Evolutionary conservation across 2,888 invertebrate genomes (phyloP).

Genomic region (Mesorhabditis sp.): DNA sequence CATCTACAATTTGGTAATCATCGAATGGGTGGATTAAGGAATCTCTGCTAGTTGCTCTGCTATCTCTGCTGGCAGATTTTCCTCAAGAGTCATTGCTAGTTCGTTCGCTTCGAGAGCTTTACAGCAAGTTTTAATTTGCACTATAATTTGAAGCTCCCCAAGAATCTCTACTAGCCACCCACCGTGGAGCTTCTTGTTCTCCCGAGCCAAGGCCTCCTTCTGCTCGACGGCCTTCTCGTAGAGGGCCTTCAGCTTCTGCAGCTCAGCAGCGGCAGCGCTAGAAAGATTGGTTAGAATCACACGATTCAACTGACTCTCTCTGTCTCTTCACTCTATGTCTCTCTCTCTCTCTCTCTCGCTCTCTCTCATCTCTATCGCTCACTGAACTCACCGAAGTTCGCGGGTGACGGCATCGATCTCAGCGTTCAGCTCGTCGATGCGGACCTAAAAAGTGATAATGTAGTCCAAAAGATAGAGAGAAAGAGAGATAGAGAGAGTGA

Average conservation of each 20-base stretch:
- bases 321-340: too few relatives aligned
- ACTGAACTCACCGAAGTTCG: constrained; percentile 63
- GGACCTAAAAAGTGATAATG: constrained; percentile 60
- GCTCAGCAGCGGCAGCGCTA: constrained; percentile 74
- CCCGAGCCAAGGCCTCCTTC: constrained; percentile 85
- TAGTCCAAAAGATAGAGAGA: too few relatives aligned
- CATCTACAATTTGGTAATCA: constrained; percentile 68
- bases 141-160: not conserved
- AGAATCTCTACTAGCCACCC: constrained; percentile 13
- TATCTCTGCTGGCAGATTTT: too few relatives aligned
- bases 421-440: constrained; percentile 85
- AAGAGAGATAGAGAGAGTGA: too few relatives aligned
- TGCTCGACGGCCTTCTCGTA: constrained; percentile 93
- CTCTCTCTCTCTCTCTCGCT: too few relatives aligned
- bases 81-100: too few relatives aligned
- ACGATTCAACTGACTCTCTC: too few relatives aligned
- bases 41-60: not conserved
- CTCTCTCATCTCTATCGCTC: too few relatives aligned
- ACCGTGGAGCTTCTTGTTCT: constrained; percentile 96
- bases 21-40: not conserved
- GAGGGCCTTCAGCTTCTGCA: constrained; percentile 83
- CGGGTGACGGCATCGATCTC: constrained; percentile 84
- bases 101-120: too few relatives aligned
- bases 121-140: not conserved
- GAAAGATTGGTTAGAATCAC: not conserved